These are phyloP conservation scores for Protodeltote pygarga DNA, from an alignment of 2,888 invertebrate species.

Conservation along the genomic window DNA sequence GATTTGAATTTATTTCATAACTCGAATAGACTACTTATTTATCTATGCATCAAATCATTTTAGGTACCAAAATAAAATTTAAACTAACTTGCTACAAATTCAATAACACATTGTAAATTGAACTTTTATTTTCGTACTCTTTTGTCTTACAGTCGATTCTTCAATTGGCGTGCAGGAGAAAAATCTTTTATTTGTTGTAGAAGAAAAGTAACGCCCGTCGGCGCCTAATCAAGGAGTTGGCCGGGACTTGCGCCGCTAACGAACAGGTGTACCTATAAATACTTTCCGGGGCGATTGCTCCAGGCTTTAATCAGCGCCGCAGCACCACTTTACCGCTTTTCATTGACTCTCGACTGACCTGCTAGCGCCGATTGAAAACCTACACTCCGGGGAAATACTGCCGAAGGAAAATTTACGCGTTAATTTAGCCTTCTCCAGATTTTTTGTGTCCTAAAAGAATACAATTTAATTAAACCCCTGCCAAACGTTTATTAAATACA, in stretches of 20 bases:
- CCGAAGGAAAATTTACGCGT: constrained; percentile 74
- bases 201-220: constrained; percentile 80
- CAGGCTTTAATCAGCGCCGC: constrained; percentile 86
- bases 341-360: constrained; percentile 84
- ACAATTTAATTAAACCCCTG: constrained; percentile 55
- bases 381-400: constrained; percentile 75
- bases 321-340: constrained; percentile 85
- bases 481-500: constrained; percentile 1
- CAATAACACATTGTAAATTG: constrained; percentile 19
- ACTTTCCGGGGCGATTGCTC: constrained; percentile 85
- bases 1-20: constrained; percentile 45
- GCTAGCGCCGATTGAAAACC: constrained; percentile 81
- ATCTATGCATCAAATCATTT: too few relatives aligned
- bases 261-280: constrained; percentile 87
- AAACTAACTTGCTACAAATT: constrained; percentile 10
- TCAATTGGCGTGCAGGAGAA: constrained; percentile 71
- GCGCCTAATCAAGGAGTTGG: constrained; percentile 87
- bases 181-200: constrained; percentile 83
- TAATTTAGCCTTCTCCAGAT: constrained; percentile 63
- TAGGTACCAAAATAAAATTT: too few relatives aligned
- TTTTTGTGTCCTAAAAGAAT: constrained; percentile 46
- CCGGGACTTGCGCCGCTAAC: constrained; percentile 82
- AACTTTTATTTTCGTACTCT: constrained; percentile 47
- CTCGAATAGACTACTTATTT: constrained; percentile 47
- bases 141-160: constrained; percentile 65